Evolutionary conservation across 2,797 vertebrate genomes (phyloP).

Genomic region (Helarctos malayanus): DNA sequence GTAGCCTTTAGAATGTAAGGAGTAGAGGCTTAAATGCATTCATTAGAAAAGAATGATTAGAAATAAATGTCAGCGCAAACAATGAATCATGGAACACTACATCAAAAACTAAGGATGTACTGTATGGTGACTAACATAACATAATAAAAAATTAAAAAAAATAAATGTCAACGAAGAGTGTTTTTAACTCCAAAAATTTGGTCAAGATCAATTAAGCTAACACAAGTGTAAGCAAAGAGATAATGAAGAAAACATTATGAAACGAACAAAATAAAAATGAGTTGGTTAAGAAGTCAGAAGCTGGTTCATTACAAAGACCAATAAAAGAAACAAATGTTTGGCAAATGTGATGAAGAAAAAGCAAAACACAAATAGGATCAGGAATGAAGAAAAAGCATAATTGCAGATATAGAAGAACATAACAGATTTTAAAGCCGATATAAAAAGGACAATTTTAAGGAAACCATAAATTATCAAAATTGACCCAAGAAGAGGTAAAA

Average conservation of each 20-base stretch:
- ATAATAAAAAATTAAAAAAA: neutral
- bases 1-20: neutral
- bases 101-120: no score
- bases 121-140: no score
- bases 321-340: neutral
- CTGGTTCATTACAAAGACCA: neutral
- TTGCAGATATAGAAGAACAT: neutral
- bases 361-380: neutral
- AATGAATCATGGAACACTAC: no score
- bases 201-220: neutral
- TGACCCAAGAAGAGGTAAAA: neutral
- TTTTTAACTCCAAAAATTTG: neutral
- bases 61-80: neutral
- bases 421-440: neutral
- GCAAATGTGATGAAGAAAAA: neutral
- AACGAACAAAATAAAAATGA: neutral
- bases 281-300: neutral
- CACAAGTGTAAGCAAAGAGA: neutral
- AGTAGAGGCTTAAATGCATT: neutral
- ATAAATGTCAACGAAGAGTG: neutral
- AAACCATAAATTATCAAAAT: neutral
- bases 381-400: neutral
- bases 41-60: slow-evolving; percentile 15
- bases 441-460: neutral
- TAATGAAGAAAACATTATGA: neutral